A percentile compares a stretch with the other conserved stretches of the same genome.
Evolutionary conservation across 2,888 invertebrate species (phyloP).

Genomic region (Lydus trimaculatus): DNA sequence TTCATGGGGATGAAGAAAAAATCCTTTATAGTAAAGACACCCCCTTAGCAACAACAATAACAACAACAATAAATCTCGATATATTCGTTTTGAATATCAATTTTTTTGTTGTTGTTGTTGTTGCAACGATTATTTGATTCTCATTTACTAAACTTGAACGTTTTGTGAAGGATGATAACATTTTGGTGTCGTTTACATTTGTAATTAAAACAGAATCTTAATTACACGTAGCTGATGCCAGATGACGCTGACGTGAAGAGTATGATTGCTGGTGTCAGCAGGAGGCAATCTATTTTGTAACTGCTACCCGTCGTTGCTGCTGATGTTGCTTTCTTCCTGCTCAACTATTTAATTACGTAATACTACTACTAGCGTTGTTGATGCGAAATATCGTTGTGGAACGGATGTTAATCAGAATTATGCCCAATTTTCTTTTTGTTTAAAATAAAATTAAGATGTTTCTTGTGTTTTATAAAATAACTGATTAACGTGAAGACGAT

Average conservation of each 20-base stretch:
- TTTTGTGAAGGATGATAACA: slow-evolving; percentile 26
- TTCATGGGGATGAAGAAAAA: slow-evolving; percentile 17
- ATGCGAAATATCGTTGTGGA: too few relatives aligned
- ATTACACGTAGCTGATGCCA: slow-evolving; percentile 43
- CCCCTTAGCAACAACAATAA: not conserved
- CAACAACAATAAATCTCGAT: not conserved
- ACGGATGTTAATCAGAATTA: not conserved
- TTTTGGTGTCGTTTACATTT: slow-evolving; percentile 41
- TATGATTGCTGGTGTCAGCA: slow-evolving; percentile 38
- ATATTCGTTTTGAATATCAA: not conserved
- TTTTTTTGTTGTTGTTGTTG: not conserved
- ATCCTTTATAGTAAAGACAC: not conserved
- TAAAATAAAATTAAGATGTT: slow-evolving; percentile 35
- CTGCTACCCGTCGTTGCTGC: slow-evolving; percentile 12
- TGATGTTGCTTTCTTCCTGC: slow-evolving; percentile 10
- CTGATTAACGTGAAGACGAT: slow-evolving; percentile 16
- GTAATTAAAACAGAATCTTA: slow-evolving; percentile 41
- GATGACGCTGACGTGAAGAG: slow-evolving; percentile 42
- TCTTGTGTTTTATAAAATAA: slow-evolving; percentile 29
- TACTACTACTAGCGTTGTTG: not conserved
- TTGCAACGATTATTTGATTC: not conserved
- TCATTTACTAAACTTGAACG: not conserved
- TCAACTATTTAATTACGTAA: slow-evolving; percentile 25
- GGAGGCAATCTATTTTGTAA: slow-evolving; percentile 30
- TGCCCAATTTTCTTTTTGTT: not conserved